Percentiles rank a stretch among this genome's conserved stretches.
Conservation (phyloP, 1,140 invertebrate species). For the Neodiprion virginianus region DNA sequence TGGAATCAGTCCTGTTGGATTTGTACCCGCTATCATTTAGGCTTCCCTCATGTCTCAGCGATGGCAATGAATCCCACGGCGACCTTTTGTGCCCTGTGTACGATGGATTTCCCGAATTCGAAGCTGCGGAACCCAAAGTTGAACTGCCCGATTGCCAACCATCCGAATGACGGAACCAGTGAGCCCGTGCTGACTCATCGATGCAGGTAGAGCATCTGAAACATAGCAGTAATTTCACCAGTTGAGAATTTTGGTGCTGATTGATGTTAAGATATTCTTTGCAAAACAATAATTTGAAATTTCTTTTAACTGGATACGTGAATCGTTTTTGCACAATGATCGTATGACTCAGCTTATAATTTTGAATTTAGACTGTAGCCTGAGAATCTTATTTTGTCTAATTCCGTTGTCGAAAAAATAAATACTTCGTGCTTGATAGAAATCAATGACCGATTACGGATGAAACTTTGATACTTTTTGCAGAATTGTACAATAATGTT, state of each 20-base stretch:
- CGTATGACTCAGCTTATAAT: too few relatives aligned
- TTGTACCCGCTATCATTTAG: slow-evolving; percentile 86
- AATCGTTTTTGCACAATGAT: too few relatives aligned
- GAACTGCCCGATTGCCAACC: slow-evolving; percentile 84
- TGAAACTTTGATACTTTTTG: too few relatives aligned
- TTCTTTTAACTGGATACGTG: too few relatives aligned
- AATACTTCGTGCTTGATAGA: too few relatives aligned
- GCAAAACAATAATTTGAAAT: too few relatives aligned
- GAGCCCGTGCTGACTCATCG: slow-evolving; percentile 81
- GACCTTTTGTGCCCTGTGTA: slow-evolving; percentile 71
- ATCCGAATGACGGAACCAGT: slow-evolving; percentile 87
- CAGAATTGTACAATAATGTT: too few relatives aligned
- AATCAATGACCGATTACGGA: too few relatives aligned
- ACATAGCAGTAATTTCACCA: background rate
- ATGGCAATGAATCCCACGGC: slow-evolving; percentile 85
- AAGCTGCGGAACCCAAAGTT: slow-evolving; percentile 68
- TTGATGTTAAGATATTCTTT: slow-evolving; percentile 11
- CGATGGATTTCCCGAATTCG: slow-evolving; percentile 52
- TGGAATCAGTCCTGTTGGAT: slow-evolving; percentile 82
- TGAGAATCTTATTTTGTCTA: too few relatives aligned
- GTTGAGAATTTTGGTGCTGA: background rate
- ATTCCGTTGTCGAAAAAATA: too few relatives aligned
- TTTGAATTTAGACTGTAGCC: too few relatives aligned
- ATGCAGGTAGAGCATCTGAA: slow-evolving; percentile 82
- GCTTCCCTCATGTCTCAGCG: slow-evolving; percentile 80